Base-by-base conservation (phyloP, 2,797 vertebrate genomes). In the Anas bahamensis region DNA sequence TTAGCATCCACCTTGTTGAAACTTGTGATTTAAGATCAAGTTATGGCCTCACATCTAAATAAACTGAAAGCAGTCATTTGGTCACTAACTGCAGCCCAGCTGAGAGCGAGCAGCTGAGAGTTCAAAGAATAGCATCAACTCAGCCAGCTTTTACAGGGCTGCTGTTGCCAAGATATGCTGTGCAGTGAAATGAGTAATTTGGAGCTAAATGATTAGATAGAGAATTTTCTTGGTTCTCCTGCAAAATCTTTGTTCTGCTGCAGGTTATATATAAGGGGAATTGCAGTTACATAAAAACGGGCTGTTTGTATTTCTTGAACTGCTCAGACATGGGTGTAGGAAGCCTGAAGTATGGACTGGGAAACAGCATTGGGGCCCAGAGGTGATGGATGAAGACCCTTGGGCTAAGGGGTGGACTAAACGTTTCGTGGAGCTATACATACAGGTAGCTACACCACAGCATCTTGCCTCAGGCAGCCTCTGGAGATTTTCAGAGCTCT, bases 71-170 rank as follows among this genome's bases (percentile, higher is more conserved):
- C 66, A 50, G 74, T 96, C 89, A 82, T 86, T 70, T 78, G 93
- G 94, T 87, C 89, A 83, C 55, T 93, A 82, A 92, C 88, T 93
- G 89, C 83, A 75, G 7, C 79, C 94, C 93, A 94, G 86, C 93
- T 95, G 95, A 91, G 88, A 89, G 57, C 15, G 60, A 81, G 83
- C 86, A 84, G 90, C 88, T 95, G 92, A 77, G 89, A 84, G 81
- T 90, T 93, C 81, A 91, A 82, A 94, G 88, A 95, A 95, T 68
- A 94, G 92, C 90, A 91, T 76, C 88, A 90, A 28, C 74, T 79
- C 78, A 71, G 90, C 72, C 90, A 94, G 79, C 24, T 92, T 88
- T 82, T 84, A 37, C 39, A 37, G 73, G 70, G 87, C 87, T 94
- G 85, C 88, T 66, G 11, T 59, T 95, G 94, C 94, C 94, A 96